Evolutionary conservation across 2,888 invertebrate species (phyloP).

Genomic region (Celastrina argiolus): DNA sequence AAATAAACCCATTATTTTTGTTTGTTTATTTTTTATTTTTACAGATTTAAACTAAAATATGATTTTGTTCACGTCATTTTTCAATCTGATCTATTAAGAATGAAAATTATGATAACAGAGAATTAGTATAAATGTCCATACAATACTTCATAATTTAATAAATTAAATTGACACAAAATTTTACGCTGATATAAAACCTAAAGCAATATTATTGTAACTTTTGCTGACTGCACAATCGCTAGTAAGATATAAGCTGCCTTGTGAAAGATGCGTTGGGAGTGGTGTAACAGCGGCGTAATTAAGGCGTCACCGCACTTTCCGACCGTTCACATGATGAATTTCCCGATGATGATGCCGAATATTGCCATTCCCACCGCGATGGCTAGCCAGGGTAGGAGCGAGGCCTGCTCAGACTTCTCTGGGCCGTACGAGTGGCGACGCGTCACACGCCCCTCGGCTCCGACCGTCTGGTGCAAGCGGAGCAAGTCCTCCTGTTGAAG

Average conservation of each 20-base stretch:
- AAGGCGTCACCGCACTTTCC: constrained; percentile 52
- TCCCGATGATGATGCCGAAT: constrained; percentile 87
- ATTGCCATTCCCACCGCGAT: constrained; percentile 83
- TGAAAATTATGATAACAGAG: neutral
- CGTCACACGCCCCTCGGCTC: constrained; percentile 52
- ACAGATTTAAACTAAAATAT: too few relatives aligned
- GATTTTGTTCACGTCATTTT: too few relatives aligned
- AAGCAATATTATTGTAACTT: neutral
- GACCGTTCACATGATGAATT: constrained; percentile 86
- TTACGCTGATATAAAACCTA: neutral
- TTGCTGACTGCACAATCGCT: constrained; percentile 34
- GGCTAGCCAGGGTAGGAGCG: constrained; percentile 81
- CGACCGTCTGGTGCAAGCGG: constrained; percentile 73
- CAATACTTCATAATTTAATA: too few relatives aligned
- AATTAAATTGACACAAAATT: too few relatives aligned
- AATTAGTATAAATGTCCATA: neutral
- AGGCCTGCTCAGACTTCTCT: constrained; percentile 78
- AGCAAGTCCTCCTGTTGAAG: constrained; percentile 79
- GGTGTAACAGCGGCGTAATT: constrained; percentile 55
- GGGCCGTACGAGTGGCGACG: constrained; percentile 67
- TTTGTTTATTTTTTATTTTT: neutral
- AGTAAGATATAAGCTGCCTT: constrained; percentile 48
- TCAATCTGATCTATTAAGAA: neutral
- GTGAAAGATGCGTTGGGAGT: constrained; percentile 54
- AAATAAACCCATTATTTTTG: neutral